phyloP scores from a whole-genome alignment of 2,797 vertebrate species.

The Acanthis flammea region DNA sequence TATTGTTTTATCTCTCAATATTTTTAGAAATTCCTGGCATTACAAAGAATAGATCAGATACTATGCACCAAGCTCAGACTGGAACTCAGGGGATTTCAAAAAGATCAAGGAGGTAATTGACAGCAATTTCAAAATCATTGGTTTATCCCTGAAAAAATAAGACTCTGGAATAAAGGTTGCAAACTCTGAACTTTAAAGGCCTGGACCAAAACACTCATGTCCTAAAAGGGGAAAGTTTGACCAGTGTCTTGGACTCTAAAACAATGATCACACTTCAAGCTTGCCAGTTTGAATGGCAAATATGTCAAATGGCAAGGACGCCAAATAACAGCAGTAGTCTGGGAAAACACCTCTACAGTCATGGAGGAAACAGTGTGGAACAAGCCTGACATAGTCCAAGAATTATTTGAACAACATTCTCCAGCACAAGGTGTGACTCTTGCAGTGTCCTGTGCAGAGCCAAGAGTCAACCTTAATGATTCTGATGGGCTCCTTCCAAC shows the following conservation, averaged over 20 bases:
- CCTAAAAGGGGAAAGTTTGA: not conserved
- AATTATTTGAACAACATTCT: not conserved
- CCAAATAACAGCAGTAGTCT: not conserved
- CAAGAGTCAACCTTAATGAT: too few species aligned
- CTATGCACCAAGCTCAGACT: not conserved
- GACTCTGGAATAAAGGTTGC: not conserved
- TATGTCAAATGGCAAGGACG: not conserved
- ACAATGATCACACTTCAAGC: not conserved
- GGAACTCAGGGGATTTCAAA: not conserved
- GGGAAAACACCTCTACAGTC: not conserved
- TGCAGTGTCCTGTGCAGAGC: rapidly evolving
- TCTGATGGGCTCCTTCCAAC: not conserved
- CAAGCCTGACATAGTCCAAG: not conserved
- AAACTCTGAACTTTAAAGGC: not conserved
- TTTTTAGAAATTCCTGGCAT: not conserved
- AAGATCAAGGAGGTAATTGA: not conserved
- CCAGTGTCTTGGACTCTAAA: not conserved
- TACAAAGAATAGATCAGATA: not conserved
- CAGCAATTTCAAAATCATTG: not conserved
- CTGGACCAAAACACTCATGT: not conserved
- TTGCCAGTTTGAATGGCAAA: not conserved
- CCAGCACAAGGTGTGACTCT: not conserved
- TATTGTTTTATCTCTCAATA: not conserved
- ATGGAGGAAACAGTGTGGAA: rapidly evolving
- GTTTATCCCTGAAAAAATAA: not conserved